Base-by-base conservation (phyloP, 2,797 vertebrate genomes). In the Hafferia zeledoni region DNA sequence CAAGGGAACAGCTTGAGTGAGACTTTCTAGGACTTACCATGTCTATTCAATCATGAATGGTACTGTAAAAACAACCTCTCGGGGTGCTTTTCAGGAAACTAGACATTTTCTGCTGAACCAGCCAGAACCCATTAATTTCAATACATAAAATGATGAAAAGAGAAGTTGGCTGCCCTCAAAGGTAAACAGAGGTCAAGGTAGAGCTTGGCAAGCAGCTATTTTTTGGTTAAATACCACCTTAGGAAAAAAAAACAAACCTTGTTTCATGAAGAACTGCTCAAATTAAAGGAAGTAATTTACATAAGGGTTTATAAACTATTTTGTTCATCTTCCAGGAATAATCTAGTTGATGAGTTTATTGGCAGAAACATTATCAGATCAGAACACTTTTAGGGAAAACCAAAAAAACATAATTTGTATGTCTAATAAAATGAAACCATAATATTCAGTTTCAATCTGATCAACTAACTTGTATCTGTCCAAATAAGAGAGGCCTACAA, bases 61-160 rank as follows among this genome's bases (percentile, higher is more conserved):
- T 60, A 52, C 85, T 88, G 55, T 17, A 31, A 91, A 95, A 94
- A 80, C 44, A 80, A 44, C 28, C 31, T 93, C 63, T 92, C 17
- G 0, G 18, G 37, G 61, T 79, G 52, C 85, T 96, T 94, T 94
- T 93, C 87, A 96, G 89, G 91, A 93, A 97, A 93, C 13, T 4
- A 33, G 35, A 39, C 1, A 8, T 93, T 96, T 97, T 88, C 50
- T 94, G 89, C 91, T 86, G 65, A 94, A 68, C 57, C 46, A 95
- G 87, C 69, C 89, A 96, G 65, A 92, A 12, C 6, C 44, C 69
- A 88, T 86, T 86, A 72, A 84, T 91, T 94, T 90, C 70, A 76
- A 52, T 49, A 64, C 27, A 83, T 71, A 90, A 91, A 91, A 87
- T 33, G 35, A 83, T 43, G 35, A 96, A 92, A 81, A 81, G 56